Conservation (phyloP, 1,140 invertebrate species). For the Drosophila ficusphila region DNA sequence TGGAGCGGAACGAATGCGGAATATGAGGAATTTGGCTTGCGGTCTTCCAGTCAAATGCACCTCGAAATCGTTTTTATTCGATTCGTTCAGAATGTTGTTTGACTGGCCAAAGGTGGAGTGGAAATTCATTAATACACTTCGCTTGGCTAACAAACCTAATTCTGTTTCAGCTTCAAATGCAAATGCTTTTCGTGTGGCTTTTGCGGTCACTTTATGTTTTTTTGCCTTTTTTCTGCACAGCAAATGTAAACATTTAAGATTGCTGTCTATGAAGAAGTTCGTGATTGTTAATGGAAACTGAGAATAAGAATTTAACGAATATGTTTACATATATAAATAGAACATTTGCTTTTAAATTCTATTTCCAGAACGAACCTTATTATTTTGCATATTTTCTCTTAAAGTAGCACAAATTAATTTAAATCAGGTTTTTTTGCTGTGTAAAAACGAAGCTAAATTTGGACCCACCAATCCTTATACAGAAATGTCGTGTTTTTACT, state of each 20-base stretch:
- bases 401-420: too few species aligned
- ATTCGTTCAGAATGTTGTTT: slow-evolving; percentile 15
- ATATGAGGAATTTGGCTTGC: slow-evolving; percentile 68
- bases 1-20: slow-evolving; percentile 21
- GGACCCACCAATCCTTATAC: slow-evolving; percentile 2
- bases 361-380: too few species aligned
- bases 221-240: not conserved
- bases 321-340: too few species aligned
- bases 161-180: slow-evolving; percentile 48
- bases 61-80: slow-evolving; percentile 49
- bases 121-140: slow-evolving; percentile 38
- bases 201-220: slow-evolving; percentile 16
- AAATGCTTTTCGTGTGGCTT: slow-evolving; percentile 69
- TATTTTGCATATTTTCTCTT: too few species aligned
- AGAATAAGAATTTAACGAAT: too few species aligned
- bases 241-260: not conserved
- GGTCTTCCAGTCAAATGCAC: slow-evolving; percentile 77
- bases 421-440: not conserved
- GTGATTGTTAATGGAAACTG: too few species aligned
- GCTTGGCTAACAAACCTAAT: slow-evolving; percentile 64
- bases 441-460: slow-evolving; percentile 7
- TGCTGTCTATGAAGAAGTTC: not conserved
- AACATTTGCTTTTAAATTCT: too few species aligned
- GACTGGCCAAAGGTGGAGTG: not conserved
- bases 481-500: slow-evolving; percentile 53